Base-by-base conservation (phyloP, 2,888 invertebrate species). In the Drosophila prostipennis region DNA sequence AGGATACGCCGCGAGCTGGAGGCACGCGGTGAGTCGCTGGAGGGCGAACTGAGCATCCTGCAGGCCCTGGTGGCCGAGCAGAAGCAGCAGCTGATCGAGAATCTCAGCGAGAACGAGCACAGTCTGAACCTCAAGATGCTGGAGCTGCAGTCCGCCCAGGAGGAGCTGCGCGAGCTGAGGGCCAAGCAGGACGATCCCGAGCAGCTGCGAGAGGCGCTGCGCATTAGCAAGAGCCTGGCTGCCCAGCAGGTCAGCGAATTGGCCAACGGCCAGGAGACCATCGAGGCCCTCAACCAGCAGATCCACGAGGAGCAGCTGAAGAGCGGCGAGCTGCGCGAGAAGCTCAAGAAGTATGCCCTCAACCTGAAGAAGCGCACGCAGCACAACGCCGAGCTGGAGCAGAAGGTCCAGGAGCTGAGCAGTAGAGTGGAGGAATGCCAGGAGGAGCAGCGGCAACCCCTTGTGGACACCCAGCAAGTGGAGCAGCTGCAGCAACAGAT, bases 321-420 rank as follows among this genome's bases (percentile, higher is more conserved):
- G 87, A 94, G 94, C 75, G 95, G 94, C 80, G 94, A 95, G 54
- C 94, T 96, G 71, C 90, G 95, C 57, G 96, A 96, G 61, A 96
- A 96, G 91, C 93, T 96, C 87, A 96, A 96, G 87, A 96, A 96
- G 85, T 94, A 95, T 81, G 96, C 96, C 0, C 93, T 95, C 0
- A 95, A 94, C 85, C 92, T 96, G 10, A 96, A 96, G 90, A 96
- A 96, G 89, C 96, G 96, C 87, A 93, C 94, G 0, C 89, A 93
- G 0, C 93, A 94, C 72, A 95, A 94, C 77, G 92, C 93, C 37
- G 95, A 96, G 73, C 90, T 96, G 37, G 95, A 96, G 91, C 89
- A 91, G 46, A 94, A 93, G 88, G 89, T 87, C 76, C 90, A 65
- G 2, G 71, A 72, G n/a, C 10, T n/a, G n/a, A 3, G 3, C 3